These are phyloP conservation scores for Mythimna pallens DNA, from an alignment of 2,888 invertebrate genomes.

Conservation along the genomic window DNA sequence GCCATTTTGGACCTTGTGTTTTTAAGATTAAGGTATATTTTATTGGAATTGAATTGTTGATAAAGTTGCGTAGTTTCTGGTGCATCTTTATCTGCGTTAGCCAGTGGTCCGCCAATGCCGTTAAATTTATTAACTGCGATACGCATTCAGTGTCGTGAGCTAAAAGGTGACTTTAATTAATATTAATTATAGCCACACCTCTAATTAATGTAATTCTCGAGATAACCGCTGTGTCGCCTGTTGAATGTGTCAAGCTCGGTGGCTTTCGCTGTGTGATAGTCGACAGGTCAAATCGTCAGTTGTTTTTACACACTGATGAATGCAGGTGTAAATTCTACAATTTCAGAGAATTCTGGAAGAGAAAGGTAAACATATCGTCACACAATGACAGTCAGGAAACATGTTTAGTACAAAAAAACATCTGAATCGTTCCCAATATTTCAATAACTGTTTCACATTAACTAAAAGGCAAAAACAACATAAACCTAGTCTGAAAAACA, in stretches of 20 bases:
- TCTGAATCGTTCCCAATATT: background rate
- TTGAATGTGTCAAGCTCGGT: conserved; percentile 78
- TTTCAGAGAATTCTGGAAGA: conserved; percentile 11
- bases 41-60: conserved; percentile 41
- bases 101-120: conserved; percentile 84
- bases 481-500: conserved; percentile 17
- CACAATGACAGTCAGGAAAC: background rate
- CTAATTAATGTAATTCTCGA: conserved; percentile 89
- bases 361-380: background rate
- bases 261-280: conserved; percentile 55
- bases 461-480: conserved; percentile 16
- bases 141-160: conserved; percentile 88
- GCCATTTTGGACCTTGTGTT: conserved; percentile 43
- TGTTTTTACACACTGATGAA: conserved; percentile 39
- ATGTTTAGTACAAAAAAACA: background rate
- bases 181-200: conserved; percentile 90
- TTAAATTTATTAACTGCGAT: conserved; percentile 90
- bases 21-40: conserved; percentile 60
- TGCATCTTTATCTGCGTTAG: conserved; percentile 86
- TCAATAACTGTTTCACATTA: background rate
- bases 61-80: conserved; percentile 74
- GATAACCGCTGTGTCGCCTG: conserved; percentile 77
- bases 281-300: conserved; percentile 44
- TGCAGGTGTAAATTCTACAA: conserved; percentile 37
- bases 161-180: conserved; percentile 90